Percentiles rank a stretch among this genome's conserved stretches.
phyloP scores from a whole-genome alignment of 2,113 vertebrate genomes.

The Vulpes vulpes region DNA sequence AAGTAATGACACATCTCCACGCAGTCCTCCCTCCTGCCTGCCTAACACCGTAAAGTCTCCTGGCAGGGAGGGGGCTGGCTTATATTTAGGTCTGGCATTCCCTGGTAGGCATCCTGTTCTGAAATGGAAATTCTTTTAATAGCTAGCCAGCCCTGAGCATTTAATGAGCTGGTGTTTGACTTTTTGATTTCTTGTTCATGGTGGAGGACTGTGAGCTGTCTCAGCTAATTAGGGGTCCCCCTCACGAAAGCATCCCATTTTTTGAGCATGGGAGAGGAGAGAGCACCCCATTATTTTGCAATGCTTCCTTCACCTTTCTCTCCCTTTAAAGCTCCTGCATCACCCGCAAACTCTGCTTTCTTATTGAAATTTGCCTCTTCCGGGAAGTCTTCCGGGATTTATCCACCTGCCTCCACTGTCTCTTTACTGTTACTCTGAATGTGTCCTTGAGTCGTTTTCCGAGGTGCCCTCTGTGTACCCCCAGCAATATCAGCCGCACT shows the following conservation, averaged over 20 bases:
- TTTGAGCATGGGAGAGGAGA: background rate
- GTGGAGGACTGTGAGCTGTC: background rate
- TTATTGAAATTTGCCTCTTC: conserved; percentile 27
- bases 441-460: background rate
- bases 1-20: conserved; percentile 76
- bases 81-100: conserved; percentile 83
- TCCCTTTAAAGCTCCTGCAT: background rate
- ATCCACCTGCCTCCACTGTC: background rate
- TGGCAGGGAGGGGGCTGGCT: conserved; percentile 75
- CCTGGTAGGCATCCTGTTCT: conserved; percentile 82
- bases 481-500: background rate
- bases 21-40: conserved; percentile 55
- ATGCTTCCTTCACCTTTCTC: background rate
- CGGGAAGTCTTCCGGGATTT: conserved; percentile 68
- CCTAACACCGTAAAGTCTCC: conserved; percentile 71
- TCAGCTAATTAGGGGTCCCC: conserved; percentile 22
- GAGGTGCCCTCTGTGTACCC: background rate
- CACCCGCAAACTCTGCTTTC: background rate
- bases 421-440: background rate
- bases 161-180: conserved; percentile 78
- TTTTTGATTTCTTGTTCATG: conserved; percentile 76
- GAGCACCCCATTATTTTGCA: background rate
- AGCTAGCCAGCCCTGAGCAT: conserved; percentile 74
- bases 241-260: background rate
- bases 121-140: conserved; percentile 83